phyloP scores from a whole-genome alignment of 2,113 vertebrate genomes.

The Sebastes fasciatus region DNA sequence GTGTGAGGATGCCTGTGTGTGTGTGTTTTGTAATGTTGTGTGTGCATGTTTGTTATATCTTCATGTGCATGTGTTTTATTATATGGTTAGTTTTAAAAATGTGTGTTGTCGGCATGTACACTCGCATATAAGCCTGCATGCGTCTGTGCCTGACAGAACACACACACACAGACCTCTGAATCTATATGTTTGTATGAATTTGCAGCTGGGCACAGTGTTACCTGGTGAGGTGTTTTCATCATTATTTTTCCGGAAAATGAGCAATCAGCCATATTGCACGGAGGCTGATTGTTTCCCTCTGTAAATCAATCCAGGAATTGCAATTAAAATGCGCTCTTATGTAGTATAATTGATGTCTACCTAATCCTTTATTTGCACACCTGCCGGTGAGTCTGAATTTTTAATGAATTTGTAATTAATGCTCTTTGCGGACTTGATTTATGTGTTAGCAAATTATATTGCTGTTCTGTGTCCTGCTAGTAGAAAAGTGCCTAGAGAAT shows the following conservation, averaged over 20 bases:
- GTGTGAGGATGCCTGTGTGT: slow-evolving; percentile 44
- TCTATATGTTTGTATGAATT: slow-evolving; percentile 48
- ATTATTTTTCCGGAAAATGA: slow-evolving; percentile 85
- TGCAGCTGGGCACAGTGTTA: slow-evolving; percentile 67
- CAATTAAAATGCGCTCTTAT: slow-evolving; percentile 89
- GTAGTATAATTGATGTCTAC: slow-evolving; percentile 86
- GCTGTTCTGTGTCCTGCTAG: slow-evolving; percentile 77
- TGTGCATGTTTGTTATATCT: slow-evolving; percentile 31
- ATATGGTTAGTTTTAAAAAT: slow-evolving; percentile 29
- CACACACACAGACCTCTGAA: slow-evolving; percentile 12
- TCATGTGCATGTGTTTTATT: slow-evolving; percentile 46
- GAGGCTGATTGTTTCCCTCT: slow-evolving; percentile 84
- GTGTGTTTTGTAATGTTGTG: slow-evolving; percentile 45
- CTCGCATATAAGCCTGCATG: background rate
- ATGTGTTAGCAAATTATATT: slow-evolving; percentile 83
- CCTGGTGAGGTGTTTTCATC: slow-evolving; percentile 81
- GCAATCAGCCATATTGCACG: slow-evolving; percentile 83
- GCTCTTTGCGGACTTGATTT: slow-evolving; percentile 86
- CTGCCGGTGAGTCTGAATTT: slow-evolving; percentile 86
- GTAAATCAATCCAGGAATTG: slow-evolving; percentile 87
- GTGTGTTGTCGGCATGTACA: slow-evolving; percentile 10
- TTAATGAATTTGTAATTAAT: slow-evolving; percentile 90
- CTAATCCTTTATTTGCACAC: slow-evolving; percentile 91
- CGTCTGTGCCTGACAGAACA: slow-evolving; percentile 13
- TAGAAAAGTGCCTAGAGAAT: slow-evolving; percentile 63